Conservation (phyloP, 2,888 invertebrate genomes). For the Colostygia pectinataria region DNA sequence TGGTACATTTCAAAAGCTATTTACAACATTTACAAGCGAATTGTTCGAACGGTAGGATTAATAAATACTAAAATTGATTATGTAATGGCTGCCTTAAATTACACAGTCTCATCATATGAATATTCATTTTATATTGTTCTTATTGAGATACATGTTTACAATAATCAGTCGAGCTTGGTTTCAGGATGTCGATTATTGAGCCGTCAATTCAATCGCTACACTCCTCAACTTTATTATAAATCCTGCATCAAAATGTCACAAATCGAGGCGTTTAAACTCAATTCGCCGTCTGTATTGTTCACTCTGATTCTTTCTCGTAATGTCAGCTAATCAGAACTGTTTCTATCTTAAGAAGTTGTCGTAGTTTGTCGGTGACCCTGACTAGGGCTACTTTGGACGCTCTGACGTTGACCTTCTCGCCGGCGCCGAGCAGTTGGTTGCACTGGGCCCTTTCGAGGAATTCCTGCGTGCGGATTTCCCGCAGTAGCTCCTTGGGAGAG, state of each 20-base stretch:
- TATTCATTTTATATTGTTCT: conserved; percentile 69
- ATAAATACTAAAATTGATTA: conserved; percentile 41
- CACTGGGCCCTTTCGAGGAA: conserved; percentile 92
- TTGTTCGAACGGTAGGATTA: conserved; percentile 50
- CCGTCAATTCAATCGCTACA: conserved; percentile 42
- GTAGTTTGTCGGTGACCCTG: conserved; percentile 92
- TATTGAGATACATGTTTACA: conserved; percentile 71
- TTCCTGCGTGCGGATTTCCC: conserved; percentile 90
- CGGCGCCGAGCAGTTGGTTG: conserved; percentile 89
- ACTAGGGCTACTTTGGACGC: conserved; percentile 92
- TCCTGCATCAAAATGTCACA: neutral
- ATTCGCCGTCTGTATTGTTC: conserved; percentile 13
- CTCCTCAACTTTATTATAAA: conserved; percentile 12
- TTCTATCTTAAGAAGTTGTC: conserved; percentile 91
- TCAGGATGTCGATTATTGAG: conserved; percentile 67
- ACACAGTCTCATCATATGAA: conserved; percentile 70
- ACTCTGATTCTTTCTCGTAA: conserved; percentile 27
- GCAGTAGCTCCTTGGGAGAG: conserved; percentile 75
- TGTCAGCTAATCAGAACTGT: conserved; percentile 87
- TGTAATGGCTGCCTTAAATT: conserved; percentile 72
- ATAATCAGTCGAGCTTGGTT: conserved; percentile 69
- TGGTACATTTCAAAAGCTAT: conserved; percentile 50
- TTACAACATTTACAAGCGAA: conserved; percentile 50
- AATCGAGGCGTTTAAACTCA: conserved; percentile 5
- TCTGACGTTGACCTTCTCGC: conserved; percentile 90